Evolutionary conservation across 2,113 vertebrate genomes (phyloP).

Genomic region (Lophotis ruficrista): DNA sequence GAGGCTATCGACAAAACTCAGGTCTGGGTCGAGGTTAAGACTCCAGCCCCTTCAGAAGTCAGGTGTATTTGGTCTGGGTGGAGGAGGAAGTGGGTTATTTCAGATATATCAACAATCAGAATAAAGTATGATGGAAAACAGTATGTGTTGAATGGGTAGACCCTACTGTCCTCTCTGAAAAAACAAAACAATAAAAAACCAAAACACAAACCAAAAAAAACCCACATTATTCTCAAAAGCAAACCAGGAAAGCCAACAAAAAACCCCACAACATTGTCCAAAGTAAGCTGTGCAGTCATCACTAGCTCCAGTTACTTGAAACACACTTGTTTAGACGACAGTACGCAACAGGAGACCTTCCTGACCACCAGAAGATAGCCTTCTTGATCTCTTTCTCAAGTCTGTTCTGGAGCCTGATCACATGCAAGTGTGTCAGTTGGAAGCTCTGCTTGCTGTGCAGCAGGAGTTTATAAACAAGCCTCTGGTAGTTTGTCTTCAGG

Average conservation of each 20-base stretch:
- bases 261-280: neutral
- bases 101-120: neutral
- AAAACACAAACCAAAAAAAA: neutral
- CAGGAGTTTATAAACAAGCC: neutral
- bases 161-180: neutral
- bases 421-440: neutral
- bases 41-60: neutral
- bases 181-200: neutral
- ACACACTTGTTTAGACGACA: neutral
- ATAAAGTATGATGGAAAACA: neutral
- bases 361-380: neutral
- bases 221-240: neutral
- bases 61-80: neutral
- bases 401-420: neutral
- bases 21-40: neutral
- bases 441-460: neutral
- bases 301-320: neutral
- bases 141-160: neutral
- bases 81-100: neutral
- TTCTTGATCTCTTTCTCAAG: neutral
- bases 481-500: neutral
- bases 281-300: neutral
- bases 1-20: neutral
- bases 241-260: neutral
- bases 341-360: neutral